Evolutionary conservation across 2,797 vertebrate species (phyloP), one percentile per base, ranked within the genome.

Genomic region (Sebastes steindachneri): DNA sequence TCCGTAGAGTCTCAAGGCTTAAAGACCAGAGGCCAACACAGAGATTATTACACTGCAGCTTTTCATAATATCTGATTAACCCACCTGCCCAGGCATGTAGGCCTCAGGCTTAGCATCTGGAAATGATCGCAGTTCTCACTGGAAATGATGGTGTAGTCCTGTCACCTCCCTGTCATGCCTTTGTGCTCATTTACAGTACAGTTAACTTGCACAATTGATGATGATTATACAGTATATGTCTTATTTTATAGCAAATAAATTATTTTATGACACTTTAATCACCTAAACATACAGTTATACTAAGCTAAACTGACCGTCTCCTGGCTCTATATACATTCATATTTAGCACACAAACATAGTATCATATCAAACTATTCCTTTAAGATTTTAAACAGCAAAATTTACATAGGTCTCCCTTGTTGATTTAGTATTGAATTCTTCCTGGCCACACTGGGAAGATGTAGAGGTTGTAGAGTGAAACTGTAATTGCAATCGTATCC

Each of bases 31-130:
- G 72, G 25, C 75, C 68, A 63, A 28, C 53, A 19, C 28, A 33
- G 54, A 82, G 84, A 88, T 90, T 86, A 80, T 78, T 78, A 81
- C 58, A 51, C 72, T 3, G 4, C 70, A 48, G 57, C 68, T 69
- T 84, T 78, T 79, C 75, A 80, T 84, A 77, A 82, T 83, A 79
- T 89, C 84, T 78, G 89, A 90, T 89, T 77, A 91, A 86, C 70
- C 76, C 37, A 72, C 90, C 78, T 89, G 91, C 62, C 80, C 57
- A 26, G 83, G 77, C 92, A 74, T 58, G 80, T 29, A 60, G 74
- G 23, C 73, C 78, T 45, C 37, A 62, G 80, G 33, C 79, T 70
- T 26, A 45, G 80, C 82, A 86, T 82, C 88, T 85, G 89, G 75
- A 86, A 75, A 35, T 73, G 66, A 80, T 70, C 57, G 48, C n/a